Evolutionary conservation across 2,797 vertebrate species (phyloP), one percentile per base, ranked within the genome.

Genomic region (Pseudotriccus pelzelni): DNA sequence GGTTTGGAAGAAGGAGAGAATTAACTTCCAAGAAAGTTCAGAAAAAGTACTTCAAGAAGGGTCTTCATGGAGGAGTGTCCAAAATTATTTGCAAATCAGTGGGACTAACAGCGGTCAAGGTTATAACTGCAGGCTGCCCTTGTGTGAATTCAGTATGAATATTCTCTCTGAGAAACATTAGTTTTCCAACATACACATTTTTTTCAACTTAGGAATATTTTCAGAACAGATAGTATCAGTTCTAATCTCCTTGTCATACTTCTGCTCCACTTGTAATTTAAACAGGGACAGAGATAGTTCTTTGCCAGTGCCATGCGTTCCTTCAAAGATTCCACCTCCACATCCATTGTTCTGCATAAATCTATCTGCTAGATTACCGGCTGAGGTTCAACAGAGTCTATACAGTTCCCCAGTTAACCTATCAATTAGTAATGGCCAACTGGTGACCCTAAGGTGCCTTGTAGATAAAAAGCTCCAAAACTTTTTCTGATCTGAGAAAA

Each of bases 381-480:
- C 93, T 92, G 81, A 76, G 83, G 56, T 97, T 97, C 97, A 97
- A 70, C 53, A 94, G 52, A 93, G 79, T 96, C 93, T 95, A 41
- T 96, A 93, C 93, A 73, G 97, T 98, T 97, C 91, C 90, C 93
- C 96, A 97, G 85, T 96, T 97, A 97, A 94, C 85, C 92, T 89
- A 91, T 97, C 95, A 93, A 70, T 95, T 96, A 97, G 49, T 86
- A 96, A 95, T 95, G 94, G 94, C 85, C 86, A 81, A 16, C 50
- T 83, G 88, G 76, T 91, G 72, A 93, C 75, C 56, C 84, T 90
- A 88, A 67, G 87, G 82, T 91, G 69, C 79, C 83, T 95, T 83
- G 68, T 64, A 69, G 69, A 97, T 94, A 60, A 94, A 96, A 96
- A 82, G 73, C 39, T 66, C 37, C 39, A 86, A 81, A 86, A 53